Evolutionary conservation across 2,797 vertebrate species (phyloP), one percentile per base, ranked within the genome.

Genomic region (Labeo calbasu): DNA sequence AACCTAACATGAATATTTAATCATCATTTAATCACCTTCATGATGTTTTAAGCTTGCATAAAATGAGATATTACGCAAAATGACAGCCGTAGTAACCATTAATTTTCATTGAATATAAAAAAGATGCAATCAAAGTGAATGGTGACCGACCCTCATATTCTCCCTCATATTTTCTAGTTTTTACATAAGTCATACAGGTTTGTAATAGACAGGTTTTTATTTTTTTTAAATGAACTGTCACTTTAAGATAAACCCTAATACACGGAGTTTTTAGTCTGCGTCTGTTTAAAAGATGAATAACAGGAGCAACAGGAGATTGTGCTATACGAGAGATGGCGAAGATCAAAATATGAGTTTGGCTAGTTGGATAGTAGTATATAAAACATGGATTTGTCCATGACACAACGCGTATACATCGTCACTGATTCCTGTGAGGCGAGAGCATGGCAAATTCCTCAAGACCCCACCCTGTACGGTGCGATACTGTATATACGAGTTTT

Each of bases 391-490:
- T 46, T 28, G 23, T 10, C 46, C 10, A 32, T 48, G 80, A 71
- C 40, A 71, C 6, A 46, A 23, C 40, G 80, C 46, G 14, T 63
- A 55, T 79, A 76, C 72, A 81, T 78, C 17, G 81, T 61, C 84
- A 77, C 63, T 69, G 80, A 81, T 68, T 85, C 82, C 71, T 76
- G 43, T 80, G 70, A 81, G 72, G 68, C 66, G 61, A 61, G 85
- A 65, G 68, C 69, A 79, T 55, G 90, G 89, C 90, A 91, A 92
- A 94, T 94, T 95, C 93, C 92, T 92, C 77, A 91, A 93, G 91
- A 93, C 95, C 95, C 94, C 95, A 96, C 95, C 95, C 95, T 94
- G 92, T 91, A 90, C 89, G 92, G 91, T 92, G 92, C 92, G 92
- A 92, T 93, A 93, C 50, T 51, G 40, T 43, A 46, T 94, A 89